Conservation (phyloP, 2,888 invertebrate species). For the Microdon myrmicae region DNA sequence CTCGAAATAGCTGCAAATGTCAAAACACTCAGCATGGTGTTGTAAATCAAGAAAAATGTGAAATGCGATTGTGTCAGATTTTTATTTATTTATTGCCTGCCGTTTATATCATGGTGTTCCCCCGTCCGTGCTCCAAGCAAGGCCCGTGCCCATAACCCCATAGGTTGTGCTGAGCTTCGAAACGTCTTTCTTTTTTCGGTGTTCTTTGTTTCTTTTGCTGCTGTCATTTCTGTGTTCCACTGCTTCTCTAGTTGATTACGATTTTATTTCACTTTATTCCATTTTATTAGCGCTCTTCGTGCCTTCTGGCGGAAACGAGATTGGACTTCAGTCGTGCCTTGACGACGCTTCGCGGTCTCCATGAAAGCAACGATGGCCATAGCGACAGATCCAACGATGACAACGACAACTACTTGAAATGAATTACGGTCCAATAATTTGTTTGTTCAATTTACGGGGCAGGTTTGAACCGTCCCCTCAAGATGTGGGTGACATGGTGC, state of each 20-base stretch:
- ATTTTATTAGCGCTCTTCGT: conserved; percentile 32
- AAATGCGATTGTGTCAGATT: conserved; percentile 48
- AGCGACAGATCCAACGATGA: too few relatives aligned
- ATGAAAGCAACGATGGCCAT: conserved; percentile 20
- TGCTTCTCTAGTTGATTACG: conserved; percentile 28
- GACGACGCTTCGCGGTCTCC: conserved; percentile 24
- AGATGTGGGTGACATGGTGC: too few relatives aligned
- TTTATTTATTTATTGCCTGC: conserved; percentile 46
- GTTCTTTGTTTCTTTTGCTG: not conserved
- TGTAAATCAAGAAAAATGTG: conserved; percentile 46
- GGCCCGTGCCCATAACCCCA: conserved; percentile 1
- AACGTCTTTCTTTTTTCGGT: conserved; percentile 17
- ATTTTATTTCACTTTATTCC: conserved; percentile 29
- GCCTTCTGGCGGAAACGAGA: not conserved
- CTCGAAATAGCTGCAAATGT: conserved; percentile 39
- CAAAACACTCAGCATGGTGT: conserved; percentile 33
- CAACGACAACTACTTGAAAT: conserved; percentile 28
- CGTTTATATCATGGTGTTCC: conserved; percentile 37
- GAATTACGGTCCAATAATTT: conserved; percentile 46
- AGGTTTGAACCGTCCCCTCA: too few relatives aligned
- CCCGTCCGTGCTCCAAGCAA: too few relatives aligned
- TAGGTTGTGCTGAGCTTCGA: conserved; percentile 10
- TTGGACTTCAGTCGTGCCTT: not conserved
- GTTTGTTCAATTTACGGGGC: conserved; percentile 33
- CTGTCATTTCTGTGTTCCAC: conserved; percentile 17